A percentile compares a stretch with the other conserved stretches of the same genome.
These are phyloP conservation scores for Cryptocephalus primarius DNA, from an alignment of 2,888 invertebrate species.

Conservation along the genomic window DNA sequence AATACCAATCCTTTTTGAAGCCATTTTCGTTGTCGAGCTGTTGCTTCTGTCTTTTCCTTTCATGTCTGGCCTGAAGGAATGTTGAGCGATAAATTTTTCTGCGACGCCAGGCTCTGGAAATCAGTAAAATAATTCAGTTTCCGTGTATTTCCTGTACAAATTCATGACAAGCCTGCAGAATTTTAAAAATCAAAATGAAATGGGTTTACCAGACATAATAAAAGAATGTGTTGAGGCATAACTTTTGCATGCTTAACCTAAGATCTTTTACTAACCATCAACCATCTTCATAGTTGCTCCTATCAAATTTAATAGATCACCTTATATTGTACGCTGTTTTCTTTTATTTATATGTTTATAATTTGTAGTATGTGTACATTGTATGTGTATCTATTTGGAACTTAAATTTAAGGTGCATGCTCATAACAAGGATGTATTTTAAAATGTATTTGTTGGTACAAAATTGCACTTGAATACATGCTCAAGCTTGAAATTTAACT, in stretches of 20 bases:
- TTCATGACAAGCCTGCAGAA: neutral
- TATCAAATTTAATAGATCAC: no score
- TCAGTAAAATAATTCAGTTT: constrained; percentile 1
- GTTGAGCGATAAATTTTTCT: constrained; percentile 29
- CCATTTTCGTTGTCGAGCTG: constrained; percentile 13
- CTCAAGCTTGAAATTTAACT: neutral
- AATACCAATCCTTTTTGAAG: constrained; percentile 15
- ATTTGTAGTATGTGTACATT: no score
- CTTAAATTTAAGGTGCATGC: no score
- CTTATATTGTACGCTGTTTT: no score
- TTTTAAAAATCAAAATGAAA: neutral
- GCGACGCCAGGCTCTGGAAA: constrained; percentile 30
- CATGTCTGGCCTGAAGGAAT: constrained; percentile 15
- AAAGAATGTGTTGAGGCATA: no score
- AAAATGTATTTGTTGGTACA: no score
- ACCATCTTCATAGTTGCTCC: no score
- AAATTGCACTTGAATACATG: neutral
- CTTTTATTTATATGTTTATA: no score
- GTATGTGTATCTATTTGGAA: no score
- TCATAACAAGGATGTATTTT: no score
- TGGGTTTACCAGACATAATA: neutral
- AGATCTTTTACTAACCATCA: no score
- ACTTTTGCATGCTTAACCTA: no score
- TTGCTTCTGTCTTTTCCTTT: constrained; percentile 22
- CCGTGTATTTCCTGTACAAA: neutral